Evolutionary conservation across 2,797 vertebrate species (phyloP), one percentile per base, ranked within the genome.

Genomic region (Anableps anableps): DNA sequence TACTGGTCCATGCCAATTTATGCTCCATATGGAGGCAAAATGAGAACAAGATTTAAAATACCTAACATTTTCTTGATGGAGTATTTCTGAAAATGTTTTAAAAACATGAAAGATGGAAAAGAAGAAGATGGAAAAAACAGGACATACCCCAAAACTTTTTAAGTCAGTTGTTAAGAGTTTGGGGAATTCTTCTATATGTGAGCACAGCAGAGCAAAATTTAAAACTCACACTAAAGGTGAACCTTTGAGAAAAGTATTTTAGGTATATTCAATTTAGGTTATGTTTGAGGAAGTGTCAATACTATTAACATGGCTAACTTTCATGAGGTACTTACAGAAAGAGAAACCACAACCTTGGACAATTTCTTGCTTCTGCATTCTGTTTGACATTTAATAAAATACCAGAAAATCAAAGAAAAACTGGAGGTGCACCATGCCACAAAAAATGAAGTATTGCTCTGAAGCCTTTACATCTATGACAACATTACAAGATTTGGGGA

Each of bases 341-440:
- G 34, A 78, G 53, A 79, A 87, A 74, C 19, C 5, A 38, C 2
- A 48, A 71, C 38, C 21, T 9, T 36, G 60, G n/a, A 45, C 14
- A 68, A 62, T 48, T 90, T 89, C 83, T 78, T 71, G 8, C 71
- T 88, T 88, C 73, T 34, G 72, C 74, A 89, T 82, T 88, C 77
- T 55, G 17, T 81, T 5, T 80, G 64, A 72, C 45, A 53, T 74
- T 53, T 38, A 55, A 70, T 48, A 77, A 72, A 68, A 74, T 3
- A 48, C 41, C 11, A 72, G 17, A 36, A 9, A 48, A 23, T 3
- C 8, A 36, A 70, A 74, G 34, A 83, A 72, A 74, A 53, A 74
- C 6, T 75, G 68, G 13, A 80, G 81, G 62, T 11, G 23, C 34
- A 34, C 75, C 23, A 41, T 1, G 38, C 74, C 43, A 4, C 21